phyloP scores from a whole-genome alignment of 2,113 vertebrate species.

The Hippocampus abdominalis region DNA sequence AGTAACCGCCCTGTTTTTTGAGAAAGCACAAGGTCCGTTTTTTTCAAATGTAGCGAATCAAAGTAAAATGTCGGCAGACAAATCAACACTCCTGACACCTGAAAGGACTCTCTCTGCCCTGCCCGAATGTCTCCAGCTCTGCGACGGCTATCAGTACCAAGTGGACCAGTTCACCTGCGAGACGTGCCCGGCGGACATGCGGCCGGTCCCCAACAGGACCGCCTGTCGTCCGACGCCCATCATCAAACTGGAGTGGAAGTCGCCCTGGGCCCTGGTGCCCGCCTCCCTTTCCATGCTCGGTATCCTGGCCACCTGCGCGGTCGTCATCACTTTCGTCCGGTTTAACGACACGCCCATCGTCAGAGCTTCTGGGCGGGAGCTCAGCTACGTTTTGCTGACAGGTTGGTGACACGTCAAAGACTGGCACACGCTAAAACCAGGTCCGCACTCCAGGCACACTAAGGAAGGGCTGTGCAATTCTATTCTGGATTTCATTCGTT shows the following conservation, averaged over 20 bases:
- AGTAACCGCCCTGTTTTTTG: too few relatives aligned
- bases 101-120: too few relatives aligned
- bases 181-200: conserved; percentile 76
- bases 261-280: conserved; percentile 77
- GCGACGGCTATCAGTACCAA: conserved; percentile 80
- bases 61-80: too few relatives aligned
- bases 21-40: too few relatives aligned
- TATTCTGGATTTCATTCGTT: too few relatives aligned
- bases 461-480: too few relatives aligned
- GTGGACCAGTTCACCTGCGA: conserved; percentile 77
- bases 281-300: conserved; percentile 75
- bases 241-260: conserved; percentile 80
- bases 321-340: conserved; percentile 73
- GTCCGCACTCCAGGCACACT: neutral
- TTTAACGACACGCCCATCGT: conserved; percentile 84
- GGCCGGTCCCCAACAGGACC: conserved; percentile 73
- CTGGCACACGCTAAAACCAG: neutral
- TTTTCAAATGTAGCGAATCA: too few relatives aligned
- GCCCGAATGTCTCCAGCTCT: conserved; percentile 53
- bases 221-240: conserved; percentile 76
- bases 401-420: conserved; percentile 19
- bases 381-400: conserved; percentile 78
- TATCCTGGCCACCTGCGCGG: conserved; percentile 69
- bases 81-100: too few relatives aligned
- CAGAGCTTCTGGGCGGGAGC: conserved; percentile 77